A percentile compares a stretch with the other conserved stretches of the same genome.
Evolutionary conservation across 1,140 invertebrate species (phyloP).

Genomic region (Drosophila kohkoa): DNA sequence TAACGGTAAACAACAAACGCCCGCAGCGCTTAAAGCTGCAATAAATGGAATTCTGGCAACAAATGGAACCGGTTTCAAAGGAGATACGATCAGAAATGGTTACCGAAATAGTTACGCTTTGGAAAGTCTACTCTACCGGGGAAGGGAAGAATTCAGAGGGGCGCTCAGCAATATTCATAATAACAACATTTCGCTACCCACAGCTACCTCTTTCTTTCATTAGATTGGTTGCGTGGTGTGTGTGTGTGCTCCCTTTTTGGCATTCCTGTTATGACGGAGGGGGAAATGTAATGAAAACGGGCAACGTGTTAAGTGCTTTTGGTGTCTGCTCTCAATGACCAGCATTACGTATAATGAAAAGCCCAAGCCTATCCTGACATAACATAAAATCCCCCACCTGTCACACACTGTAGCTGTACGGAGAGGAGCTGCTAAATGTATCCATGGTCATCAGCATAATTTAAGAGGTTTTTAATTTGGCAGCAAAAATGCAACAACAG

Average conservation of each 20-base stretch:
- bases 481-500: conserved; percentile 75
- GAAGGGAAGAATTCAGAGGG: too few species aligned
- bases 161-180: conserved; percentile 6
- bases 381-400: conserved; percentile 27
- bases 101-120: not conserved
- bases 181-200: conserved; percentile 31
- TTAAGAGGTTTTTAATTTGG: conserved; percentile 82
- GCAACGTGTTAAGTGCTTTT: conserved; percentile 75
- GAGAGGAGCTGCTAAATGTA: conserved; percentile 3
- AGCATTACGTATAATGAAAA: conserved; percentile 71
- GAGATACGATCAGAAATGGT: conserved; percentile 15
- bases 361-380: conserved; percentile 42
- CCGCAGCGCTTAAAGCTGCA: conserved; percentile 9
- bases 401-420: not conserved
- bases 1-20: conserved; percentile 31
- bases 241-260: conserved; percentile 23
- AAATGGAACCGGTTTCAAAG: not conserved
- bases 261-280: conserved; percentile 61
- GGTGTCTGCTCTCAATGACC: conserved; percentile 66
- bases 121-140: not conserved
- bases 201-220: not conserved
- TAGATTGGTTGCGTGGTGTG: not conserved
- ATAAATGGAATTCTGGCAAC: not conserved
- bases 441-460: conserved; percentile 77
- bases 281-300: conserved; percentile 69